Conservation (phyloP, 2,113 vertebrate genomes). For the Cyanoramphus novaezelandiae region DNA sequence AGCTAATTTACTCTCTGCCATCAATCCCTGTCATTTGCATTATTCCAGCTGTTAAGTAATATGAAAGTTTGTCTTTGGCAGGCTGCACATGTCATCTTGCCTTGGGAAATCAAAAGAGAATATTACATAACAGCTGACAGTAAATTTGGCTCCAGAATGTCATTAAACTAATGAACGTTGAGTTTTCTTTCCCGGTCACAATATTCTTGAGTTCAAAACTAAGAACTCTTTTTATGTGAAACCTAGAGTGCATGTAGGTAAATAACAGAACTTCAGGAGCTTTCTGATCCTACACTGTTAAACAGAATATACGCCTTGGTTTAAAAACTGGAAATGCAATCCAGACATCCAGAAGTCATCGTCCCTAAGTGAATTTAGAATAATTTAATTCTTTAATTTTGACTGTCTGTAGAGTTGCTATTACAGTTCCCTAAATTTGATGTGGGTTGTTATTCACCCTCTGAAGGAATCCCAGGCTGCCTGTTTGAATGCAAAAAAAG, state of each 20-base stretch:
- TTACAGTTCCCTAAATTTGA: neutral
- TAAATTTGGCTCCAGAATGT: conserved; percentile 62
- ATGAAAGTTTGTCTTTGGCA: conserved; percentile 59
- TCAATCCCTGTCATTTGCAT: conserved; percentile 20
- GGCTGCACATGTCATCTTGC: conserved; percentile 58
- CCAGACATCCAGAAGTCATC: neutral
- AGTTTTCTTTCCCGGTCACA: conserved; percentile 32
- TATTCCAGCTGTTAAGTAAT: conserved; percentile 63
- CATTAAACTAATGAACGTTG: conserved; percentile 55
- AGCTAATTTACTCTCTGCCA: conserved; percentile 44
- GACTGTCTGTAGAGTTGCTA: neutral
- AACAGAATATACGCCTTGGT: neutral
- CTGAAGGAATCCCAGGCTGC: neutral
- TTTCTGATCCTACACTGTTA: neutral
- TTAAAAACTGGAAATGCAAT: neutral
- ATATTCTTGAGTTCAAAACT: conserved; percentile 28
- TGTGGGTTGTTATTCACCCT: neutral
- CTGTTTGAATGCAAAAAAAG: neutral
- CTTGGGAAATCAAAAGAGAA: conserved; percentile 60
- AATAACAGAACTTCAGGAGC: neutral
- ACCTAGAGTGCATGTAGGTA: neutral
- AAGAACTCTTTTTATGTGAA: neutral
- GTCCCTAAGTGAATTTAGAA: neutral
- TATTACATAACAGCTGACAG: conserved; percentile 64
- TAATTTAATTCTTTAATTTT: neutral